Evolutionary conservation across 2,797 vertebrate genomes (phyloP), one percentile per base, ranked within the genome.

Genomic region (Vipera latastei): DNA sequence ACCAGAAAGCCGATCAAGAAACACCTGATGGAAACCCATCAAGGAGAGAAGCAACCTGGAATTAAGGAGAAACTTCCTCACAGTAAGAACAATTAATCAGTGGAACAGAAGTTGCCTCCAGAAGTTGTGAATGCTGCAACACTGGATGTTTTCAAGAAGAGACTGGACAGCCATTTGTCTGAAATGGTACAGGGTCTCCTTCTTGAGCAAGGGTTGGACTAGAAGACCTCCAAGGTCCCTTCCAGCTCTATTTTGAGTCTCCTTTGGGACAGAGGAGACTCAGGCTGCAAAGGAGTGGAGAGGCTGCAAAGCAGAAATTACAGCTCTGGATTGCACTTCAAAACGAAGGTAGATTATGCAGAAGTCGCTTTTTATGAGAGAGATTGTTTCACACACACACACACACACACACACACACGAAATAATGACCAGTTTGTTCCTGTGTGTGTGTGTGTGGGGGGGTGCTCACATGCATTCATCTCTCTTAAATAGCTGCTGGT

Each of bases 331-430:
- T 92, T 93, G 95, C 90, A 91, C 92, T 95, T 94, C 96, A 94
- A 95, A 96, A 88, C 89, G 95, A 96, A 95, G 95, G 93, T 95
- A 92, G 93, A 92, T 95, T 95, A 94, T 96, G 94, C 95, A 95
- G 91, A 94, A 95, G 32, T 85, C 83, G 55, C n/a, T n/a, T 69
- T 69, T 69, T 32, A 32, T 69, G 63, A 16, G n/a, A n/a, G 38
- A 38, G 38, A 38, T 38, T 38, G 38, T 38, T 38, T 38, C 38
- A 38, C 38, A 38, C 38, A 38, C 38, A 38, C 38, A 38, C 38
- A 38, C 38, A 38, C 38, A 38, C 38, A 38, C 38, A 38, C 38
- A 38, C 38, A 38, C 38, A 38, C 38, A 2, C 38, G 12, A 38
- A 38, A 8, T 38, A 20, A 73, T 38, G 63, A 32, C 0, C 16